These are phyloP conservation scores for Hemaris fuciformis DNA, from an alignment of 2,888 invertebrate genomes.

Conservation along the genomic window DNA sequence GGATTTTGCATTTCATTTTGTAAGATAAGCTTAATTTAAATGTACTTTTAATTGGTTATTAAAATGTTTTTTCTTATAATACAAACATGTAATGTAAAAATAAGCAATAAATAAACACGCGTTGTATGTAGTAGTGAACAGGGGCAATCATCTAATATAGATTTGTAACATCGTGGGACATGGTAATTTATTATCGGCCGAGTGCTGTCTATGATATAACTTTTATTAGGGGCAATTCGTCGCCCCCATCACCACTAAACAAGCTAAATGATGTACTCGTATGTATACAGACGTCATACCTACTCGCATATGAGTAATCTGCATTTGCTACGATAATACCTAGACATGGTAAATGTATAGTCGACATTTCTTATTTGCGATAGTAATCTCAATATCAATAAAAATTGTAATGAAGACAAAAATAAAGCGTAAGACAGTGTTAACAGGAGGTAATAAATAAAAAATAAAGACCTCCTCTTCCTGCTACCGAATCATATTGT, in stretches of 20 bases:
- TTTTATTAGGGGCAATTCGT: conserved; percentile 72
- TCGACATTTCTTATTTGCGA: too few species aligned
- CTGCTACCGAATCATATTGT: neutral
- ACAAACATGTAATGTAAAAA: too few species aligned
- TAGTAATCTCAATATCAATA: too few species aligned
- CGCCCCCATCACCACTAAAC: conserved; percentile 66
- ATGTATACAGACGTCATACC: neutral
- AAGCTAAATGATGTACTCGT: conserved; percentile 57
- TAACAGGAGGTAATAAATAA: neutral
- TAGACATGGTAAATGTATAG: neutral
- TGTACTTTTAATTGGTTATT: too few species aligned
- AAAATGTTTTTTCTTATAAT: too few species aligned
- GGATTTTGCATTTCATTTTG: too few species aligned
- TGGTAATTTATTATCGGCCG: conserved; percentile 32
- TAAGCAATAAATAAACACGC: neutral
- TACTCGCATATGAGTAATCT: neutral
- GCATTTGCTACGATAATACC: neutral
- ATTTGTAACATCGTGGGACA: conserved; percentile 19
- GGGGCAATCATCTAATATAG: conserved; percentile 6
- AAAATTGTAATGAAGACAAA: too few species aligned
- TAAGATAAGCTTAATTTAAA: too few species aligned
- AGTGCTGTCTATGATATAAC: conserved; percentile 57
- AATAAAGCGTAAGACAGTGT: too few species aligned
- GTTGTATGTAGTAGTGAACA: neutral
- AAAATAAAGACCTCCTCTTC: too few species aligned